phyloP scores from a whole-genome alignment of 2,888 invertebrate genomes.

The Cryptocheilus praepositus region DNA sequence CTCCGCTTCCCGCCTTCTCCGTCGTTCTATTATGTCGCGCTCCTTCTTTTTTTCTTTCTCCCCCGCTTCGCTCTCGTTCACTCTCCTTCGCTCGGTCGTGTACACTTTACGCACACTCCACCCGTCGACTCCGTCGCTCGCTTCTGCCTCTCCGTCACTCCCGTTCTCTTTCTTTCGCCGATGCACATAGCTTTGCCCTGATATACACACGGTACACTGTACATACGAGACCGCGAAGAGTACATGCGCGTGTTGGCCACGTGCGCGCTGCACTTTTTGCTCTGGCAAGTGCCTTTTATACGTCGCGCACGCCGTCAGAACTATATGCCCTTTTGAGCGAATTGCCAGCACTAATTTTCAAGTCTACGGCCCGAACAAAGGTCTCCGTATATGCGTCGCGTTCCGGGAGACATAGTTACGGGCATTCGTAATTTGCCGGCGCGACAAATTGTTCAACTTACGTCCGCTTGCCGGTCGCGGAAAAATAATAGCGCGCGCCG shows the following conservation, averaged over 20 bases:
- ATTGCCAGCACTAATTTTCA: slow-evolving; percentile 18
- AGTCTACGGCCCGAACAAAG: slow-evolving; percentile 25
- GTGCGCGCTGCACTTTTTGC: slow-evolving; percentile 67
- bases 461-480: too few relatives aligned
- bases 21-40: slow-evolving; percentile 21
- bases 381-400: not conserved
- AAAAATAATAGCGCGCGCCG: too few relatives aligned
- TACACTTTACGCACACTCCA: too few relatives aligned
- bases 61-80: not conserved
- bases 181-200: not conserved
- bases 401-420: too few relatives aligned
- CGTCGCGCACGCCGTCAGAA: slow-evolving; percentile 25
- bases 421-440: too few relatives aligned
- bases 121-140: not conserved
- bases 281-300: slow-evolving; percentile 48
- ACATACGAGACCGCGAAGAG: slow-evolving; percentile 45
- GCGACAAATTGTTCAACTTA: too few relatives aligned
- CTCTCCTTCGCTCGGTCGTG: not conserved
- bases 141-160: not conserved
- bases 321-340: slow-evolving; percentile 35
- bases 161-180: not conserved
- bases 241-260: slow-evolving; percentile 70
- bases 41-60: too few relatives aligned
- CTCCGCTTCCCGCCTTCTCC: slow-evolving; percentile 8
- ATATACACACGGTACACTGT: slow-evolving; percentile 27